Conservation (phyloP, 2,888 invertebrate species). For the Tanaodytes sp. region DNA sequence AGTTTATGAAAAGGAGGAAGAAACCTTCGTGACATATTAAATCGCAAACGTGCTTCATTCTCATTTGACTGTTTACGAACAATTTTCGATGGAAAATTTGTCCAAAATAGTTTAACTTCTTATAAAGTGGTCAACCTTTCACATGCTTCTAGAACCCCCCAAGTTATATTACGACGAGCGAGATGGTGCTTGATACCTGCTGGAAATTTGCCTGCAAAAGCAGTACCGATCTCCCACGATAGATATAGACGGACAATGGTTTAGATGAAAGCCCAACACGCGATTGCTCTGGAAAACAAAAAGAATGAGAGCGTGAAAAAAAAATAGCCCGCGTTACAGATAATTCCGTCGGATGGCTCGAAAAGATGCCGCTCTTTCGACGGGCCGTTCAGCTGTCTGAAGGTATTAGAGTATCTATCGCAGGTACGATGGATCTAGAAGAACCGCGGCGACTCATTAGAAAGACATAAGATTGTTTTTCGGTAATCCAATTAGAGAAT, state of each 20-base stretch:
- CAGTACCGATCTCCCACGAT: slow-evolving; percentile 3
- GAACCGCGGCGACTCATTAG: slow-evolving; percentile 59
- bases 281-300: slow-evolving; percentile 9
- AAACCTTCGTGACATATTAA: too few species aligned
- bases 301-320: slow-evolving; percentile 21
- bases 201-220: slow-evolving; percentile 8
- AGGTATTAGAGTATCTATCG: slow-evolving; percentile 64
- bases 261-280: slow-evolving; percentile 10
- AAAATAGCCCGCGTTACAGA: slow-evolving; percentile 58
- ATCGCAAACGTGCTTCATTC: too few species aligned
- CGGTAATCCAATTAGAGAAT: slow-evolving; percentile 66
- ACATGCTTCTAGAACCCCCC: too few species aligned
- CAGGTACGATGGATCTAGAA: slow-evolving; percentile 40
- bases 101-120: too few species aligned
- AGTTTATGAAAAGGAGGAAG: too few species aligned
- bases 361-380: slow-evolving; percentile 62
- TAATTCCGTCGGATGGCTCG: slow-evolving; percentile 68
- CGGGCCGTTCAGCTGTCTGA: slow-evolving; percentile 63
- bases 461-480: slow-evolving; percentile 64
- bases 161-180: too few species aligned
- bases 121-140: too few species aligned
- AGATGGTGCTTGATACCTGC: slow-evolving; percentile 2
- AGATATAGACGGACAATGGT: slow-evolving; percentile 15
- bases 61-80: too few species aligned
- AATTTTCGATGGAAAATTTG: too few species aligned